A percentile compares a stretch with the other conserved stretches of the same genome.
Conservation (phyloP, 2,797 vertebrate species). For the Nasua narica region DNA sequence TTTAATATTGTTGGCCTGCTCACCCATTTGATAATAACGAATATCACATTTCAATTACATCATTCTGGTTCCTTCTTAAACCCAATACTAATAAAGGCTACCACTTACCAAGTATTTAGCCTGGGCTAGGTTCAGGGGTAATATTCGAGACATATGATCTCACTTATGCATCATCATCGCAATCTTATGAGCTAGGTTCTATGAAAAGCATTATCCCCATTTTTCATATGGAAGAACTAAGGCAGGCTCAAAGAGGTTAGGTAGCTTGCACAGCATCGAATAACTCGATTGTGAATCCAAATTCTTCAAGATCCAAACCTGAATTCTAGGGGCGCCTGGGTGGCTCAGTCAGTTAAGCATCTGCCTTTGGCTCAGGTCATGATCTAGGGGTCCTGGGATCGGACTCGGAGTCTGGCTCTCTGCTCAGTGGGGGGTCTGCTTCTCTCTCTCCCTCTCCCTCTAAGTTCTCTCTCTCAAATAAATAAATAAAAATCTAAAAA, state of each 20-base stretch:
- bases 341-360: neutral
- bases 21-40: slow-evolving; percentile 35
- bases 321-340: neutral
- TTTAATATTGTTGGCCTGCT: slow-evolving; percentile 28
- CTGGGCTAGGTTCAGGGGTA: neutral
- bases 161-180: neutral
- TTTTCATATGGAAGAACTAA: slow-evolving; percentile 28
- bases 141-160: slow-evolving; percentile 18
- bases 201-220: neutral
- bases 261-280: neutral
- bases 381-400: neutral
- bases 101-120: neutral
- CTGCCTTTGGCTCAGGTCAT: neutral
- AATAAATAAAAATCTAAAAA: neutral
- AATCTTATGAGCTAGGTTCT: neutral
- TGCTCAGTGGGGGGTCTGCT: neutral
- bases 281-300: neutral
- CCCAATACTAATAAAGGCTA: slow-evolving; percentile 1
- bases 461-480: neutral
- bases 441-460: neutral
- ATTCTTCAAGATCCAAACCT: slow-evolving; percentile 29
- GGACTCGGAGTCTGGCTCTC: neutral
- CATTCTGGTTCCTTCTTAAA: slow-evolving; percentile 23
- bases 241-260: neutral
- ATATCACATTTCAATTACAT: slow-evolving; percentile 31